Conservation (phyloP, 2,113 vertebrate species). For the Anarrhichthys ocellatus region DNA sequence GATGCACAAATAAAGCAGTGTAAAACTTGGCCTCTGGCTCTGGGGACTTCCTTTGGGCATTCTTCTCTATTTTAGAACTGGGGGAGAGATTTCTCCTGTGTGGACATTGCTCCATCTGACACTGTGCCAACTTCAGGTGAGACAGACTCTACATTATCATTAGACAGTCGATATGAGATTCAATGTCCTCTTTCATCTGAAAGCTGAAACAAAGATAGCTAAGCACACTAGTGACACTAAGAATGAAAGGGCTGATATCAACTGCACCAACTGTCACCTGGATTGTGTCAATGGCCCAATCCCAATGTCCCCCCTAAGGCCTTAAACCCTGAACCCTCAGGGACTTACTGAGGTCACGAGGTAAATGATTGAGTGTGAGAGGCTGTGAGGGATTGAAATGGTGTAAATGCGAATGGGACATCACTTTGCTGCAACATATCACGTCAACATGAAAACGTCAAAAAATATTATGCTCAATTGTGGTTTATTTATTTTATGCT, state of each 20-base stretch:
- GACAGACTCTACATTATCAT: constrained; percentile 34
- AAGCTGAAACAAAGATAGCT: not conserved
- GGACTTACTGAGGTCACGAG: too few relatives aligned
- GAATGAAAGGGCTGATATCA: not conserved
- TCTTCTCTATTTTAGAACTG: constrained; percentile 83
- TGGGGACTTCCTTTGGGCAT: not conserved
- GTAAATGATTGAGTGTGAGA: too few relatives aligned
- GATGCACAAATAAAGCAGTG: not conserved
- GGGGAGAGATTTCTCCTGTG: constrained; percentile 89
- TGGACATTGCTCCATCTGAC: constrained; percentile 73
- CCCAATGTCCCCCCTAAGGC: too few relatives aligned
- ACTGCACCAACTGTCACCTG: not conserved
- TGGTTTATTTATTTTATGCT: too few relatives aligned
- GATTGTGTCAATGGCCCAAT: not conserved
- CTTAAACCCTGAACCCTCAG: too few relatives aligned
- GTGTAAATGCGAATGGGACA: too few relatives aligned
- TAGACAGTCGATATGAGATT: not conserved
- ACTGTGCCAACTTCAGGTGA: constrained; percentile 88
- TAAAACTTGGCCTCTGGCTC: not conserved
- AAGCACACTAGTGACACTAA: not conserved
- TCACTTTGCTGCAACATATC: too few relatives aligned
- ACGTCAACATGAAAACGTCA: too few relatives aligned
- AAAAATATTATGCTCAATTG: too few relatives aligned
- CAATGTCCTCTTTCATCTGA: not conserved
- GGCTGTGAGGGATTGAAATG: too few relatives aligned